Evolutionary conservation across 2,888 invertebrate genomes (phyloP), one percentile per base, ranked within the genome.

Genomic region (Nipponacmea schrenckii): DNA sequence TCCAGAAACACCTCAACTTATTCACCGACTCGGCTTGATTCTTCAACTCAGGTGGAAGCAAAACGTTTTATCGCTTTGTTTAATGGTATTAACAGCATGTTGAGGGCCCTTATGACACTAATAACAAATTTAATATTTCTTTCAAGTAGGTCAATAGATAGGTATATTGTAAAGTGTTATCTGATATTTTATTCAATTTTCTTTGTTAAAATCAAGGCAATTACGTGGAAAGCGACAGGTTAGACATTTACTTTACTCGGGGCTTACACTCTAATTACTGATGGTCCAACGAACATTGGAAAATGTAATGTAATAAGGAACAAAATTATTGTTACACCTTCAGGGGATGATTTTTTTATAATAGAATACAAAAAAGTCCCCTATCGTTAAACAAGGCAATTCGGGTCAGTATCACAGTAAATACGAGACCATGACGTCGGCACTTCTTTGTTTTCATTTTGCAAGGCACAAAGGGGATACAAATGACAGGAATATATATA

Each of bases 231-330:
- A 24, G 8, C 15, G 56, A 56, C 56, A 56, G 20, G 56, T 24
- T 24, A 56, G 56, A 56, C 12, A 24, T 20, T 20, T 56, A 56
- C 56, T 56, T 56, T 56, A 56, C 56, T 24, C 56, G 24, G 24
- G 56, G 24, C 56, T 56, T 20, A 24, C 12, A 20, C 56, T 24
- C 56, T 20, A 20, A 56, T 56, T 56, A 24, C 56, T 56, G 56
- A 56, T 56, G 56, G 20, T 56, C 24, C 56, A 56, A 8, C 24
- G 56, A 56, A 56, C 56, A 56, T 56, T 56, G 20, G 20, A 56
- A 56, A 56, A 56, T 24, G 56, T 56, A 56, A 56, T 56, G 56
- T 56, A 56, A 56, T 56, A 56, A 56, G 56, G 56, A 24, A 56
- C 20, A 20, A 56, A 56, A 56, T 56, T 56, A 56, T 56, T 56